phyloP scores from a whole-genome alignment of 53 echinoderm and acorn worm genomes.

The Arbacia lixula region DNA sequence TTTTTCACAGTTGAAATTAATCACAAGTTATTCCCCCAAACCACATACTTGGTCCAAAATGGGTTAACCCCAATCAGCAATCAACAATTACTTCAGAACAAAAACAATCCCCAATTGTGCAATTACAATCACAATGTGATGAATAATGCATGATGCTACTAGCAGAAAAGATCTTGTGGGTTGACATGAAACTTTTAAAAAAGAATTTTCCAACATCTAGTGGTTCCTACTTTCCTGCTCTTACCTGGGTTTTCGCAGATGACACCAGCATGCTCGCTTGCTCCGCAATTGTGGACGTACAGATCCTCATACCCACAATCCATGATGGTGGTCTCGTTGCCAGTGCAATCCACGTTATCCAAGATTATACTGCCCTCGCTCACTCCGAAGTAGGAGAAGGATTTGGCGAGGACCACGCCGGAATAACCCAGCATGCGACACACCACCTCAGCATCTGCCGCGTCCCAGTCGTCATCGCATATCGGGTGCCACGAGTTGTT shows the following conservation, averaged over 20 bases:
- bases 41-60: too few relatives aligned
- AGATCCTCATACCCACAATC: background rate
- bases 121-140: too few relatives aligned
- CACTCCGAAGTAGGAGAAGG: background rate
- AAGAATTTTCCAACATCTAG: too few relatives aligned
- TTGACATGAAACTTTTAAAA: too few relatives aligned
- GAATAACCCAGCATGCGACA: constrained; percentile 16
- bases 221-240: too few relatives aligned
- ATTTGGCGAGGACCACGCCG: background rate
- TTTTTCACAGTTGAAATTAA: too few relatives aligned
- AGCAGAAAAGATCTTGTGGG: too few relatives aligned
- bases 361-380: constrained; percentile 14
- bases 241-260: constrained; percentile 36
- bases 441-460: background rate
- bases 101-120: too few relatives aligned
- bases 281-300: constrained; percentile 19
- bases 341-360: constrained; percentile 29
- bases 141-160: too few relatives aligned
- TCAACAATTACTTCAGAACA: too few relatives aligned
- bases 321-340: constrained; percentile 40
- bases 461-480: constrained; percentile 21
- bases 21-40: too few relatives aligned
- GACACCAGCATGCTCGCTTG: constrained; percentile 44
- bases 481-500: constrained; percentile 2
- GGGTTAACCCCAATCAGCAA: too few relatives aligned